A percentile compares a stretch with the other conserved stretches of the same genome.
Evolutionary conservation across 1,140 invertebrate species (phyloP).

Genomic region (Bombyx mori): ASM3026992v2 NC_085114.1:7169501-7170000

Average conservation of each 20-base stretch:
- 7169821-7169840: constrained; percentile 65
- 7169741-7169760: constrained; percentile 35
- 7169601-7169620: constrained; percentile 38
- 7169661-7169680: constrained; percentile 32
- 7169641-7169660: constrained; percentile 37
- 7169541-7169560: constrained; percentile 50
- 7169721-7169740: constrained; percentile 37
- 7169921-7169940: constrained; percentile 30
- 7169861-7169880: constrained; percentile 61
- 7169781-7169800: constrained; percentile 60
- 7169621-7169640: constrained; percentile 33
- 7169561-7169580: constrained; percentile 40
- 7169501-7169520: constrained; percentile 42
- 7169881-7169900: constrained; percentile 58
- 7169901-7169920: constrained; percentile 47
- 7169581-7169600: constrained; percentile 39
- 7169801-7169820: constrained; percentile 65
- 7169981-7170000: constrained; percentile 67
- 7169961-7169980: constrained; percentile 68
- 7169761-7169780: constrained; percentile 29
- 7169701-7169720: constrained; percentile 46
- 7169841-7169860: constrained; percentile 57
- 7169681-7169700: constrained; percentile 45
- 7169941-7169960: constrained; percentile 35
- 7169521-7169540: constrained; percentile 50